Percentiles rank a stretch among this genome's conserved stretches.
Conservation (phyloP, 1,140 invertebrate species). For the Stegodyphus dumicola region DNA sequence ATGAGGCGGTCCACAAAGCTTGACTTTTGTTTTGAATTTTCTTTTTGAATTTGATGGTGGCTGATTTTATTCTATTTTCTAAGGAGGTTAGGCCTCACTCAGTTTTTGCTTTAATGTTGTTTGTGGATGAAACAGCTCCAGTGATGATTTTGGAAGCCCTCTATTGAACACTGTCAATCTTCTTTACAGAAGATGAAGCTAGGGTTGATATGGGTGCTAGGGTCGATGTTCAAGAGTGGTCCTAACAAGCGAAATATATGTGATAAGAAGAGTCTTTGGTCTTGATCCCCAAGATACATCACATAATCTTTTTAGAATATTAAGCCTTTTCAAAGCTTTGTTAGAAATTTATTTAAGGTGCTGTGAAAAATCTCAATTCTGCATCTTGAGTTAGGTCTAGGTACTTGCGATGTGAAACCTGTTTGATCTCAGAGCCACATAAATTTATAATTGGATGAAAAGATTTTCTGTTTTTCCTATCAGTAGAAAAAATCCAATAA, state of each 20-base stretch:
- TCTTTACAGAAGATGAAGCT: background rate
- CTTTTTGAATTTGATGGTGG: background rate
- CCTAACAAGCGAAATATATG: background rate
- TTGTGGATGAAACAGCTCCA: too few species aligned
- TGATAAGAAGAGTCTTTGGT: background rate
- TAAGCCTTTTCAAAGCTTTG: background rate
- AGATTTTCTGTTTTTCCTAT: background rate
- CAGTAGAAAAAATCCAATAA: too few species aligned
- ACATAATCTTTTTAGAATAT: slow-evolving; percentile 2
- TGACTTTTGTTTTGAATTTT: background rate
- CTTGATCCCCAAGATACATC: background rate
- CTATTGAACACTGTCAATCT: too few species aligned
- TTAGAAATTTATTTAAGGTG: slow-evolving; percentile 4
- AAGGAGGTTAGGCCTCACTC: too few species aligned
- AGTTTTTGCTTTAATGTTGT: too few species aligned
- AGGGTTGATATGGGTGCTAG: background rate
- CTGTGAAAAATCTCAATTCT: background rate
- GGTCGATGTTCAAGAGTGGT: background rate
- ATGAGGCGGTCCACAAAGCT: background rate
- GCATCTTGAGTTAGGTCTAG: background rate
- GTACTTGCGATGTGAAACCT: background rate
- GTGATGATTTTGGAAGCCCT: too few species aligned
- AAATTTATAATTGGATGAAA: background rate
- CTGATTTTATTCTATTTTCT: too few species aligned
- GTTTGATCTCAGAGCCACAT: background rate